Evolutionary conservation across 2,113 vertebrate genomes (phyloP).

Genomic region (Chloropsis cyanopogon): DNA sequence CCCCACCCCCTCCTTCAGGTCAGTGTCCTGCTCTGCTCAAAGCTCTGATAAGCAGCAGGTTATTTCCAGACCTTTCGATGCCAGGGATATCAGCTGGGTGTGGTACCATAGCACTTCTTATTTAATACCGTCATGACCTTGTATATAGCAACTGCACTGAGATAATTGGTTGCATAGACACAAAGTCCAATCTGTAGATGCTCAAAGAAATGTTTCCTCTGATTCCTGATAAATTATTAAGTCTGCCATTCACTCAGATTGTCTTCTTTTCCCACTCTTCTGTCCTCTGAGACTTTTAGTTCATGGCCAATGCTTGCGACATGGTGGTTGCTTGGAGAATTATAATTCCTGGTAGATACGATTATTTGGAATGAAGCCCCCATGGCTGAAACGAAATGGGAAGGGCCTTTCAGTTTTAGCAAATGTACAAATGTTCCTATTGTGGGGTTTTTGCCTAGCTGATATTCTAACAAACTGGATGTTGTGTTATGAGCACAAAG

Average conservation of each 20-base stretch:
- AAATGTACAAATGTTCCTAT: not conserved
- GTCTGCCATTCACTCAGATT: not conserved
- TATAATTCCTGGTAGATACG: not conserved
- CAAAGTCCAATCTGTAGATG: not conserved
- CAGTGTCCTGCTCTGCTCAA: not conserved
- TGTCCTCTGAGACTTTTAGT: not conserved
- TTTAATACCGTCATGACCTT: not conserved
- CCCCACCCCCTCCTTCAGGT: not conserved
- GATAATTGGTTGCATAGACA: not conserved
- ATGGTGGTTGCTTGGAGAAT: not conserved
- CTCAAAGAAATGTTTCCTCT: not conserved
- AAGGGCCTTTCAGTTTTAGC: not conserved
- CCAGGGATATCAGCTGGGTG: not conserved
- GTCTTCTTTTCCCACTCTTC: not conserved
- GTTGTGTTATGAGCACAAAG: not conserved
- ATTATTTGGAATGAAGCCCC: not conserved
- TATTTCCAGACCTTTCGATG: not conserved
- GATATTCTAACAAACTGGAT: not conserved
- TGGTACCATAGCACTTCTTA: not conserved
- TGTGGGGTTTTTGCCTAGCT: not conserved
- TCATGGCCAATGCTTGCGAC: not conserved
- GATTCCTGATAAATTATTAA: not conserved
- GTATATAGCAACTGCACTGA: not conserved
- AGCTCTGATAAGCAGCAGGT: not conserved
- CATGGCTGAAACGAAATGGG: not conserved